phyloP scores from a whole-genome alignment of 1,140 invertebrate genomes.

The Drosophila orosa region DNA sequence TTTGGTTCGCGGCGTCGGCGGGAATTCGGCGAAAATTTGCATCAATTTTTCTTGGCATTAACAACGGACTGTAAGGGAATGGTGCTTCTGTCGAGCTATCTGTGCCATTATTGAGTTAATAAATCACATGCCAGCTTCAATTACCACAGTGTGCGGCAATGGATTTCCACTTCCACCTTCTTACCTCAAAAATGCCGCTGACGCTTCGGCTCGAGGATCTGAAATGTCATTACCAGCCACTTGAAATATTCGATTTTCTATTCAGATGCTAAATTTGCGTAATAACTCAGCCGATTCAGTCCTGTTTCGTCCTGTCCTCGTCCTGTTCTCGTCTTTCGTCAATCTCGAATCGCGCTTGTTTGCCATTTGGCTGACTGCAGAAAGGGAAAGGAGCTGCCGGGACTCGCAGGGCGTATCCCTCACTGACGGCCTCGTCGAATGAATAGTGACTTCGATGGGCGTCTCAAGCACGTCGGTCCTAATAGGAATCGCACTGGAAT shows the following conservation, averaged over 20 bases:
- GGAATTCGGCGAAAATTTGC: constrained; percentile 58
- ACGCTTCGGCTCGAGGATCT: constrained; percentile 35
- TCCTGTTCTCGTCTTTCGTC: constrained; percentile 19
- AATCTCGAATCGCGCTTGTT: constrained; percentile 51
- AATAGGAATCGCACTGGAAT: constrained; percentile 40
- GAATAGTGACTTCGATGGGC: constrained; percentile 42
- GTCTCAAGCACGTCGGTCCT: constrained; percentile 30
- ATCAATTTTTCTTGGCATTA: constrained; percentile 72
- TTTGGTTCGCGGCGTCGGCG: constrained; percentile 23
- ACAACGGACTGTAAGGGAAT: constrained; percentile 19
- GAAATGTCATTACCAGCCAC: constrained; percentile 73
- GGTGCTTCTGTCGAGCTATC: constrained; percentile 26
- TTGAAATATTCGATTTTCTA: constrained; percentile 77
- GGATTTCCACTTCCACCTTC: too few relatives aligned
- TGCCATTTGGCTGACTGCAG: constrained; percentile 51
- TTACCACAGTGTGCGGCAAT: constrained; percentile 39
- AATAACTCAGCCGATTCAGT: constrained; percentile 55
- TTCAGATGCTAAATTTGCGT: constrained; percentile 74
- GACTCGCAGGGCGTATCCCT: constrained; percentile 23
- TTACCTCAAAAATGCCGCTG: constrained; percentile 63
- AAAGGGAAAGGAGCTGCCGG: constrained; percentile 13
- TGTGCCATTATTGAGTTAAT: constrained; percentile 71
- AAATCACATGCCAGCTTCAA: constrained; percentile 75
- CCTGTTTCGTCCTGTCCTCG: constrained; percentile 3
- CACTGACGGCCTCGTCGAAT: constrained; percentile 18